Percentiles rank a stretch among this genome's conserved stretches.
These are phyloP conservation scores for Megaustenia siamemsis DNA, from an alignment of 2,888 invertebrate species.

Conservation along the genomic window DNA sequence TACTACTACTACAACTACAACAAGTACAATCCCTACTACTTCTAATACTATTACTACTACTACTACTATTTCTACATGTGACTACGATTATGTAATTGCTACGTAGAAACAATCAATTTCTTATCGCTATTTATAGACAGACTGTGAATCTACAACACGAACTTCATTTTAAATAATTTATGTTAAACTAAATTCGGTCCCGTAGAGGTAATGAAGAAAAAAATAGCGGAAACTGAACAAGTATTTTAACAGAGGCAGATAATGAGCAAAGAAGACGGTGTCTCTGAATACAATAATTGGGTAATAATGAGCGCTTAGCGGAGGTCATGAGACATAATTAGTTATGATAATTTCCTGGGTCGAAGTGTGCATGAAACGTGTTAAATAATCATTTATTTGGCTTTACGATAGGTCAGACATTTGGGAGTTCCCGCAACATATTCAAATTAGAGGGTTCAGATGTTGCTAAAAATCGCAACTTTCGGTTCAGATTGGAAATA, in stretches of 20 bases:
- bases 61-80: no score
- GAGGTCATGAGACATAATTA: background rate
- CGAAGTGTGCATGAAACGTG: background rate
- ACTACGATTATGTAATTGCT: no score
- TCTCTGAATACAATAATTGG: background rate
- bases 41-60: no score
- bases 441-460: slow-evolving; percentile 22
- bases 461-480: slow-evolving; percentile 29
- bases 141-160: background rate
- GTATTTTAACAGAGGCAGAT: background rate
- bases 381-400: slow-evolving; percentile 13
- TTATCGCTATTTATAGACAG: background rate
- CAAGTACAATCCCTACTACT: no score
- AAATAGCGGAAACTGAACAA: background rate
- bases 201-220: background rate
- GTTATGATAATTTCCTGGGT: slow-evolving; percentile 9
- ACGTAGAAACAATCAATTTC: no score
- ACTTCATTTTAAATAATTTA: background rate
- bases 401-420: slow-evolving; percentile 27
- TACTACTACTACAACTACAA: no score
- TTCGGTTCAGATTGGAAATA: background rate
- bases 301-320: background rate
- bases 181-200: background rate
- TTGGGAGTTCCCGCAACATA: background rate
- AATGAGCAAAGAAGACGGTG: background rate